Evolutionary conservation across 2,113 vertebrate species (phyloP).

Genomic region (Microcebus jonahi): DNA sequence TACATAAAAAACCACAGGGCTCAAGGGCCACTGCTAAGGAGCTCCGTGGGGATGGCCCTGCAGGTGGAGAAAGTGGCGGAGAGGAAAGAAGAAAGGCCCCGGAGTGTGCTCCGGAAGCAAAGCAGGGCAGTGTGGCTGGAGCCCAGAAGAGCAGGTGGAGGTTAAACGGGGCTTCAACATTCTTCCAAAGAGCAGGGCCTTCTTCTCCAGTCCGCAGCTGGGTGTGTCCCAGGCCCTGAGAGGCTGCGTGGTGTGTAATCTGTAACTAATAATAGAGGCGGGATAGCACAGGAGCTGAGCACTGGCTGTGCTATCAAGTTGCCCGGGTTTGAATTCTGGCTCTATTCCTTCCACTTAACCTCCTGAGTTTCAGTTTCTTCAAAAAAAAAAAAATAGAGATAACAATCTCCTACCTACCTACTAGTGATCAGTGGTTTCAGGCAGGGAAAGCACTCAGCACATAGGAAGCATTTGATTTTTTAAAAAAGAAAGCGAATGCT

Average conservation of each 20-base stretch:
- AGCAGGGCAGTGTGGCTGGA: background rate
- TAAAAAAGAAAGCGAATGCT: background rate
- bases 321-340: background rate
- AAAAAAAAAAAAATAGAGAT: background rate
- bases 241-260: background rate
- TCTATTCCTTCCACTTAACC: background rate
- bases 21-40: background rate
- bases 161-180: background rate
- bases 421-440: background rate
- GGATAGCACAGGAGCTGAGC: background rate
- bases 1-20: background rate
- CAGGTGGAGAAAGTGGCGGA: background rate
- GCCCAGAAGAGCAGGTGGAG: background rate
- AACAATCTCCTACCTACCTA: background rate
- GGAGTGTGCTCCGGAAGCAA: background rate
- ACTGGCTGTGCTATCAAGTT: constrained; percentile 4
- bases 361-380: background rate
- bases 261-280: constrained; percentile 70
- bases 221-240: background rate
- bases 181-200: background rate
- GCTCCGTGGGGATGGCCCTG: background rate
- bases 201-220: background rate
- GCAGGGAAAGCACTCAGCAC: background rate
- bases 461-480: background rate
- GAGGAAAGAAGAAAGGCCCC: background rate